Conservation (phyloP, 1,140 invertebrate species). For the Spodoptera frugiperda region DNA sequence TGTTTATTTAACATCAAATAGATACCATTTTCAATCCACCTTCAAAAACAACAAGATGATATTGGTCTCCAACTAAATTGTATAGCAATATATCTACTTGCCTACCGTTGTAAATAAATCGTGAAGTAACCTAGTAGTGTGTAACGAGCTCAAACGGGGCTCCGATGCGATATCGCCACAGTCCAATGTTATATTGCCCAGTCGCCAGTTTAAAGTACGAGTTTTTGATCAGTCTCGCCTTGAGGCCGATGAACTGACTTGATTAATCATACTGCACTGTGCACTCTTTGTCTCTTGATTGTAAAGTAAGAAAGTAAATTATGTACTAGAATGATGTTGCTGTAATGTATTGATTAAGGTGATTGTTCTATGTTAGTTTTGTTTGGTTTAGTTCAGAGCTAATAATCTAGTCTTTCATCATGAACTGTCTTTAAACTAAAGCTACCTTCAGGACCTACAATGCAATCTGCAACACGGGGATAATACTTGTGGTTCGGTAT, state of each 20-base stretch:
- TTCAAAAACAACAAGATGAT: constrained; percentile 2
- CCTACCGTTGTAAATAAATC: constrained; percentile 48
- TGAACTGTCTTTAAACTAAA: too few relatives aligned
- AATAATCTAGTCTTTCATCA: too few relatives aligned
- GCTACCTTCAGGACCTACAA: too few relatives aligned
- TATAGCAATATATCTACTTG: constrained; percentile 28
- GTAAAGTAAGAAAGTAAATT: background rate
- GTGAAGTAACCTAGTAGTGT: constrained; percentile 50
- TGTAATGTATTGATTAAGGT: background rate
- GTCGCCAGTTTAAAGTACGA: constrained; percentile 66
- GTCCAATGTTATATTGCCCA: constrained; percentile 65
- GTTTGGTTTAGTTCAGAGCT: too few relatives aligned
- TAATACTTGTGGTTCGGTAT: too few relatives aligned
- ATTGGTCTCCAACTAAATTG: constrained; percentile 36
- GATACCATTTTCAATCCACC: background rate
- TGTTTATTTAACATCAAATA: background rate
- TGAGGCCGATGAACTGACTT: constrained; percentile 71
- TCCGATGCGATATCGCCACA: constrained; percentile 65
- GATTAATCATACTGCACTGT: constrained; percentile 67
- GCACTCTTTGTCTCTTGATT: constrained; percentile 48
- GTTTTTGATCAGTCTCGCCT: constrained; percentile 74
- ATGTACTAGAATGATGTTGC: background rate
- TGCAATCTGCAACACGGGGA: too few relatives aligned
- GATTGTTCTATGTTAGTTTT: too few relatives aligned
- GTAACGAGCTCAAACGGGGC: constrained; percentile 61